These are phyloP conservation scores for Acleris emargana DNA, from an alignment of 2,888 invertebrate species.

Conservation along the genomic window DNA sequence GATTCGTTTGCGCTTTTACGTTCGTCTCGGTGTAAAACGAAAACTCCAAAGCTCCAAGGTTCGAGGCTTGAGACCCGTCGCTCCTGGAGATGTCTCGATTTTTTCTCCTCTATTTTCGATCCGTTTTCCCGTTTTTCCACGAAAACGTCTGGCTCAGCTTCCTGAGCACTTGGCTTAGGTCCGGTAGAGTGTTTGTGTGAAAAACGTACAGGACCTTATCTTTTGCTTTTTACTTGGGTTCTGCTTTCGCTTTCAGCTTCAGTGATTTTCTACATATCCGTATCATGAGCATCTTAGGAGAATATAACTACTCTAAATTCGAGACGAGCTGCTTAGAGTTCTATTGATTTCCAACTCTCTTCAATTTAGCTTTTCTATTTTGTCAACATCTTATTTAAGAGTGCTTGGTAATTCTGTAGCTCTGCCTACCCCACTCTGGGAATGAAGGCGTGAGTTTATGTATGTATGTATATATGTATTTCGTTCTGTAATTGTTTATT, in stretches of 20 bases:
- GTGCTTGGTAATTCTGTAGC: no score
- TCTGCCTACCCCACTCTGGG: no score
- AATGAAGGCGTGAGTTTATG: no score
- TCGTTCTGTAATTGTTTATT: background rate
- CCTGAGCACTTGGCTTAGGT: conserved; percentile 54
- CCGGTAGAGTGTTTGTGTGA: conserved; percentile 32
- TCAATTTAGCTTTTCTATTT: no score
- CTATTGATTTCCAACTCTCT: no score
- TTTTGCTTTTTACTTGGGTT: conserved; percentile 11
- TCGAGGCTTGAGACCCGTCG: conserved; percentile 74
- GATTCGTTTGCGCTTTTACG: background rate
- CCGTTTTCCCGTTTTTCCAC: conserved; percentile 69
- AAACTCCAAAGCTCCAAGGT: conserved; percentile 61
- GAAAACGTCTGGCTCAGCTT: conserved; percentile 77
- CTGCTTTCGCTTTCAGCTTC: background rate
- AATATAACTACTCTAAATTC: no score
- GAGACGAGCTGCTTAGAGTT: no score
- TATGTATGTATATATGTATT: no score
- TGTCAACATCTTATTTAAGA: no score
- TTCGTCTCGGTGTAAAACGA: conserved; percentile 56
- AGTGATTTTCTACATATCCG: background rate
- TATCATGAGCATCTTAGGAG: background rate
- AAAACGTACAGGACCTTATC: conserved; percentile 17
- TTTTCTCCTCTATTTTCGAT: conserved; percentile 80
- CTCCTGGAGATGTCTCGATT: conserved; percentile 80